Base-by-base conservation (phyloP, 2,113 vertebrate genomes). In the Melanotaenia duboulayi region DNA sequence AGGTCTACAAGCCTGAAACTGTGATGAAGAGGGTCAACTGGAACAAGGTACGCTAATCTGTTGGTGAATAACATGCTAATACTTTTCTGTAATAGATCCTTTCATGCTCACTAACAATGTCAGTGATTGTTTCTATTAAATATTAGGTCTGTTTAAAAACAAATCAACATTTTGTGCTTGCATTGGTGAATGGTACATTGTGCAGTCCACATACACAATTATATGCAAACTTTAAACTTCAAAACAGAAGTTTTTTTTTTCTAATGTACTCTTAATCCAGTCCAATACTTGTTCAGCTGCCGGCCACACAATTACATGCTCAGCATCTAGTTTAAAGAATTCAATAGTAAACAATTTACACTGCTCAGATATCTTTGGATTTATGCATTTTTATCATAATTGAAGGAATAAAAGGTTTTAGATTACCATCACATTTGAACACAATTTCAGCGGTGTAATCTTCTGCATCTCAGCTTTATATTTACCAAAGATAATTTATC, bases 21-120 rank as follows among this genome's bases (percentile, higher is more conserved):
- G 58, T 95, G 3, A 97, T 99, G 96, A 98, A 97, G 92, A 95
- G 97, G 86, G 95, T 98, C 83, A 99, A 99, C 84, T 99, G 98
- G 97, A 95, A 93, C n/a, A 99, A 99, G 98, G 97, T 99, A 96
- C 7, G 72, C 5, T 17, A 42, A 35, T 35, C 32, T 35, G 32
- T 8, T 9, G 32, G 32, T 35, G 8, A 35, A 35, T 35, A 9
- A 8, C 32, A 35, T 35, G 32, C 32, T 35, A 35, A 35, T 35
- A 7, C 32, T 35, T 5, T 5, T 35, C 32, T 35, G 32, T 35
- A 6, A 35, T 35, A 1, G 1, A 60, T 50, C 59, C 13, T 60
- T 22, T 57, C 24, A 55, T 48, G 2, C 32, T 39, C 23, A 7
- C 49, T 44, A 35, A 35, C 8, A 9, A 35, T 35, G 7, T 35